Evolutionary conservation across 2,797 vertebrate species (phyloP).

Genomic region (Cossypha heuglini): DNA sequence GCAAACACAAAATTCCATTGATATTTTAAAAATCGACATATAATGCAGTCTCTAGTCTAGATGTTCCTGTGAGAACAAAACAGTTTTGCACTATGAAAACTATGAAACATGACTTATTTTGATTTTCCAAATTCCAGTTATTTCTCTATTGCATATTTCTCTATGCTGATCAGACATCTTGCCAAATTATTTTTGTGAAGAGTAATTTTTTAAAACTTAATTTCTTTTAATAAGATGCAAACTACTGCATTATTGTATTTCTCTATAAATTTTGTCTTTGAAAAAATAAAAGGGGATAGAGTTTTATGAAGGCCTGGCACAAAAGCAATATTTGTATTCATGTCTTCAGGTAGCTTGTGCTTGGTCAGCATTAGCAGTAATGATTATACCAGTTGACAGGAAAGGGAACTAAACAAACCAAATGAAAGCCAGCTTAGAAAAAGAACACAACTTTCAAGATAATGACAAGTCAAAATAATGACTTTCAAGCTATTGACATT

Average conservation of each 20-base stretch:
- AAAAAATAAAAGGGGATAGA: neutral
- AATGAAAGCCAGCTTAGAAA: neutral
- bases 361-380: neutral
- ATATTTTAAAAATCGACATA: neutral
- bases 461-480: neutral
- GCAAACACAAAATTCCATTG: neutral
- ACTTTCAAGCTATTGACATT: neutral
- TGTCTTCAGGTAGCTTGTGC: neutral
- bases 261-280: neutral
- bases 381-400: neutral
- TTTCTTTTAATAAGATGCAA: neutral
- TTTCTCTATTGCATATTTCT: neutral
- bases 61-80: neutral
- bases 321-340: neutral
- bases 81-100: neutral
- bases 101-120: neutral
- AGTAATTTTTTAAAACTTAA: neutral
- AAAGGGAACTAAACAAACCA: neutral
- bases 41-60: neutral
- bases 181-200: neutral
- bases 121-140: neutral
- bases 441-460: neutral
- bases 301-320: neutral
- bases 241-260: neutral
- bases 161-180: neutral